Evolutionary conservation across 1,140 invertebrate genomes (phyloP).

Genomic region (Caligus rogercresseyi): DNA sequence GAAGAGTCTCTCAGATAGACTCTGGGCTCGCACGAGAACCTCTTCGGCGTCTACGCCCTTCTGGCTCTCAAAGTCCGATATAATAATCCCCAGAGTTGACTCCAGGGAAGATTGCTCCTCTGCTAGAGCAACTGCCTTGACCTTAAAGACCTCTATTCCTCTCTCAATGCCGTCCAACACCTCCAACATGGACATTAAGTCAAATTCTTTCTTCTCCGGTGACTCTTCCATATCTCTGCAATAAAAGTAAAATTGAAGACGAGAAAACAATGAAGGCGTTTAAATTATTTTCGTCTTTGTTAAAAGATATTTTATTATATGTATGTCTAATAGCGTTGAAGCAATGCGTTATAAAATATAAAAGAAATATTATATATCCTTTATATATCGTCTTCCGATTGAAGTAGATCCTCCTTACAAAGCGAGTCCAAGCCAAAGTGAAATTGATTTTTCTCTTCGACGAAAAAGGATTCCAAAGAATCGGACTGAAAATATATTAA

Average conservation of each 20-base stretch:
- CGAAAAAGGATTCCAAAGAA: not conserved
- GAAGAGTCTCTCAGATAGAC: not conserved
- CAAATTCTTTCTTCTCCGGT: not conserved
- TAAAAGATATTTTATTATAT: no score
- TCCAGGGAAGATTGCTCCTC: not conserved
- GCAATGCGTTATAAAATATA: no score
- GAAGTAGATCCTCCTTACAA: not conserved
- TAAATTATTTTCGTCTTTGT: no score
- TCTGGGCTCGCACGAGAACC: not conserved
- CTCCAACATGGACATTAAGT: not conserved
- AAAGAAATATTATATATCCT: not conserved
- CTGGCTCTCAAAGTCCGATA: not conserved
- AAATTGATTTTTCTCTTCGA: not conserved
- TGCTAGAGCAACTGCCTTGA: not conserved
- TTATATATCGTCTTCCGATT: not conserved
- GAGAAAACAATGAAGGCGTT: no score
- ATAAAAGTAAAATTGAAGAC: no score
- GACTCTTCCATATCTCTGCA: no score
- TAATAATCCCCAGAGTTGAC: not conserved
- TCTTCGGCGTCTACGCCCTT: not conserved
- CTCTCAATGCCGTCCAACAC: not conserved
- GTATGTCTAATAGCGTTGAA: no score
- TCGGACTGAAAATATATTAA: not conserved
- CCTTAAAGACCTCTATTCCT: not conserved
- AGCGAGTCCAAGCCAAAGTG: not conserved